A percentile compares a stretch with the other conserved stretches of the same genome.
Evolutionary conservation across 1,140 invertebrate genomes (phyloP).

Genomic region (Drosophila orosa): DNA sequence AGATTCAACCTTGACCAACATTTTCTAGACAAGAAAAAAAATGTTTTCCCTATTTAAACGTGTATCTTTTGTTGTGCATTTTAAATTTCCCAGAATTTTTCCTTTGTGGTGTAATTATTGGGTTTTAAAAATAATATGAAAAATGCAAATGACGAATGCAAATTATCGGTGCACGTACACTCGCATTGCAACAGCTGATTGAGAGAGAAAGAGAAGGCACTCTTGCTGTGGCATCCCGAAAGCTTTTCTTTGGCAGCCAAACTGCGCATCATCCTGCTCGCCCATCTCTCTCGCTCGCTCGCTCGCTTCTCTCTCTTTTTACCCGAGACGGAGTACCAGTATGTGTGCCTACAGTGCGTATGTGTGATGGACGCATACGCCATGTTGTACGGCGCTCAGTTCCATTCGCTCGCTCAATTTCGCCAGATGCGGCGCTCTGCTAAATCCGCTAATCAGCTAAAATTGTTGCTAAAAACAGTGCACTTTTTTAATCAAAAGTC

Average conservation of each 20-base stretch:
- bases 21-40: background rate
- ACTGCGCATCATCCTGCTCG: constrained; percentile 35
- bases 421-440: constrained; percentile 48
- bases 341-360: constrained; percentile 38
- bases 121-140: background rate
- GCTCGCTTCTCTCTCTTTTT: constrained; percentile 9
- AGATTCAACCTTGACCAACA: background rate
- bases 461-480: constrained; percentile 39
- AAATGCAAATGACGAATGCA: constrained; percentile 5
- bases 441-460: constrained; percentile 32
- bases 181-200: constrained; percentile 38
- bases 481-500: constrained; percentile 12
- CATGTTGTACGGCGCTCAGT: constrained; percentile 67
- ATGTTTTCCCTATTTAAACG: background rate
- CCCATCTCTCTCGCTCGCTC: constrained; percentile 1
- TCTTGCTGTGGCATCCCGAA: constrained; percentile 22
- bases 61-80: background rate
- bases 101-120: background rate
- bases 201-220: constrained; percentile 15
- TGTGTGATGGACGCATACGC: constrained; percentile 62
- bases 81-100: background rate
- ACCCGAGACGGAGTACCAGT: background rate
- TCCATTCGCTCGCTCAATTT: constrained; percentile 60
- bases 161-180: constrained; percentile 5
- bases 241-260: constrained; percentile 26